Conservation (phyloP, 2,113 vertebrate species). For the human (Homo sapiens) region DNA sequence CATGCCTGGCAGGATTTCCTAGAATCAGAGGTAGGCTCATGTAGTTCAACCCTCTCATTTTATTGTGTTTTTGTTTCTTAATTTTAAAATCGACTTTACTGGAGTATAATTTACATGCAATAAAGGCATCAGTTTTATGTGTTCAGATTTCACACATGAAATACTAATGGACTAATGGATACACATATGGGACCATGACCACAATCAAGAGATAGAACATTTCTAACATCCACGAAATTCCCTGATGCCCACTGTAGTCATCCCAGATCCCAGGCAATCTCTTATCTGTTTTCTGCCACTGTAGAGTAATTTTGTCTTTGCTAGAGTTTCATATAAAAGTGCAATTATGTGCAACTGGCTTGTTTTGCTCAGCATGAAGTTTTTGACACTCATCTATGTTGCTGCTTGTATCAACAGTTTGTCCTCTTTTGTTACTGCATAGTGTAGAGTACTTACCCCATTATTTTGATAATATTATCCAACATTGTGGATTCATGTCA, state of each 20-base stretch:
- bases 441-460: not conserved
- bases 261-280: not conserved
- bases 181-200: not conserved
- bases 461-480: not conserved
- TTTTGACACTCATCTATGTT: not conserved
- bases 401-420: not conserved
- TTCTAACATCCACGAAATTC: not conserved
- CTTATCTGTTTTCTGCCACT: not conserved
- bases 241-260: not conserved
- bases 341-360: not conserved
- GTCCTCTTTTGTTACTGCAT: not conserved
- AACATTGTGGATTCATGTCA: not conserved
- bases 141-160: not conserved
- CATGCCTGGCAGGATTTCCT: not conserved
- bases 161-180: not conserved
- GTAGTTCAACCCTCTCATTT: not conserved
- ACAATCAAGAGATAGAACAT: not conserved
- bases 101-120: not conserved
- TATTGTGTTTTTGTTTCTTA: not conserved
- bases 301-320: not conserved
- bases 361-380: not conserved
- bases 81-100: not conserved
- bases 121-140: not conserved
- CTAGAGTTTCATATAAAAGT: not conserved
- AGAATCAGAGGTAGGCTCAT: not conserved